Evolutionary conservation across 2,113 vertebrate species (phyloP).

Genomic region (Cavia aperea): DNA sequence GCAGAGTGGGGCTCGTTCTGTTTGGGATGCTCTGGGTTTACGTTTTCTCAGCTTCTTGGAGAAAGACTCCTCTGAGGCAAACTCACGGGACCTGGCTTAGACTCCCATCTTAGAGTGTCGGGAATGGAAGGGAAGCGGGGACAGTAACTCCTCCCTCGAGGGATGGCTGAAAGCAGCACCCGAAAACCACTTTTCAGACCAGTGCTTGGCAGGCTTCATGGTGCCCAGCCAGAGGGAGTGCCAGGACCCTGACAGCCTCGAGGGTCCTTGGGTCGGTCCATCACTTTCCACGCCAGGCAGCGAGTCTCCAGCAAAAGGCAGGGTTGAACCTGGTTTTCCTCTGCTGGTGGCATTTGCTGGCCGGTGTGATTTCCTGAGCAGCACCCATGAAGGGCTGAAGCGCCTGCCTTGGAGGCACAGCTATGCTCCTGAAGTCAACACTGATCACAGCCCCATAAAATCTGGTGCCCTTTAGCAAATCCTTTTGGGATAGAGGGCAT

Average conservation of each 20-base stretch:
- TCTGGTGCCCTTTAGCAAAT: not conserved
- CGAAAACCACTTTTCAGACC: not conserved
- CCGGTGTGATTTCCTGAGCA: not conserved
- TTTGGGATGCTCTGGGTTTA: not conserved
- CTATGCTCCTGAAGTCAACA: not conserved
- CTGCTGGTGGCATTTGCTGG: not conserved
- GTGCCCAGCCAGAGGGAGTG: not conserved
- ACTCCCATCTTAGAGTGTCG: not conserved
- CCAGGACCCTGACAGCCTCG: not conserved
- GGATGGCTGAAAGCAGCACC: not conserved
- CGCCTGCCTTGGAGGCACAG: not conserved
- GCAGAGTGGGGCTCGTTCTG: not conserved
- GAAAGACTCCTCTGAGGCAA: not conserved
- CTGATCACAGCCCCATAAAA: not conserved
- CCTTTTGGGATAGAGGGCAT: not conserved
- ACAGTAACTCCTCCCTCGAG: not conserved
- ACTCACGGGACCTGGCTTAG: not conserved
- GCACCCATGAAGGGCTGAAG: not conserved
- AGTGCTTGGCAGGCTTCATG: not conserved
- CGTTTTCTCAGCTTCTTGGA: not conserved
- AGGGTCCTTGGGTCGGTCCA: not conserved
- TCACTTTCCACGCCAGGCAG: not conserved
- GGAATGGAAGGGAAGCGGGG: not conserved
- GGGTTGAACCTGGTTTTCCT: not conserved
- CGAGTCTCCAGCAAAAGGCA: not conserved